Percentiles rank a stretch among this genome's conserved stretches.
phyloP scores from a whole-genome alignment of 1,140 invertebrate species.

The Cydia fagiglandana region DNA sequence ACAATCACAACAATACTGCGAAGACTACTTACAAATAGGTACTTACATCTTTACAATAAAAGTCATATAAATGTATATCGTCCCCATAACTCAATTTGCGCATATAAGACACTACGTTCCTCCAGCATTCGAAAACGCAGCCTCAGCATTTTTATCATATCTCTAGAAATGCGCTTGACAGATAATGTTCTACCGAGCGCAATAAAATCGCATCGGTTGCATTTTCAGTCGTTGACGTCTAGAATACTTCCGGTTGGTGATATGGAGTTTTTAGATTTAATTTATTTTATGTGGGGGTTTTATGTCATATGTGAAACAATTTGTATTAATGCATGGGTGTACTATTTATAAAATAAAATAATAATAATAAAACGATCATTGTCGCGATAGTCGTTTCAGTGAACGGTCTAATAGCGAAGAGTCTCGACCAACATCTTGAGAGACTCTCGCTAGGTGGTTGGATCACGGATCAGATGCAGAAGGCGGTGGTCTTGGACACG shows the following conservation, averaged over 20 bases:
- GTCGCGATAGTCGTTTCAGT: too few relatives aligned
- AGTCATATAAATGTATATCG: slow-evolving; percentile 7
- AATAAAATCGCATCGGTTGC: slow-evolving; percentile 50
- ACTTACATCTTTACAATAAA: background rate
- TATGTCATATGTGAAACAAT: background rate
- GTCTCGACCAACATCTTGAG: too few relatives aligned
- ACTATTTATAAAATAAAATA: too few relatives aligned
- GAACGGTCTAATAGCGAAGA: too few relatives aligned
- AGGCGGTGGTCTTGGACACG: too few relatives aligned
- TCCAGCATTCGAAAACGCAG: background rate
- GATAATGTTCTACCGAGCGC: slow-evolving; percentile 44
- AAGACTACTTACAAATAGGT: background rate
- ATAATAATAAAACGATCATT: too few relatives aligned
- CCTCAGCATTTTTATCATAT: slow-evolving; percentile 43
- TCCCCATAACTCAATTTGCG: slow-evolving; percentile 1
- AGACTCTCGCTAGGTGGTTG: too few relatives aligned
- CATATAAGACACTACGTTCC: slow-evolving; percentile 3
- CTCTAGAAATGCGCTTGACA: slow-evolving; percentile 44
- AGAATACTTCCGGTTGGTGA: slow-evolving; percentile 41
- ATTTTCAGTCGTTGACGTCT: slow-evolving; percentile 45
- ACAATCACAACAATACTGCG: too few relatives aligned
- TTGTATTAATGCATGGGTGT: too few relatives aligned
- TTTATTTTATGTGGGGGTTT: background rate
- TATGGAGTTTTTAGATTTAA: slow-evolving; percentile 13
- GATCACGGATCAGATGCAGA: too few relatives aligned